These are phyloP conservation scores for Rhogogaster chlorosoma DNA, from an alignment of 2,888 invertebrate genomes.

Conservation along the genomic window DNA sequence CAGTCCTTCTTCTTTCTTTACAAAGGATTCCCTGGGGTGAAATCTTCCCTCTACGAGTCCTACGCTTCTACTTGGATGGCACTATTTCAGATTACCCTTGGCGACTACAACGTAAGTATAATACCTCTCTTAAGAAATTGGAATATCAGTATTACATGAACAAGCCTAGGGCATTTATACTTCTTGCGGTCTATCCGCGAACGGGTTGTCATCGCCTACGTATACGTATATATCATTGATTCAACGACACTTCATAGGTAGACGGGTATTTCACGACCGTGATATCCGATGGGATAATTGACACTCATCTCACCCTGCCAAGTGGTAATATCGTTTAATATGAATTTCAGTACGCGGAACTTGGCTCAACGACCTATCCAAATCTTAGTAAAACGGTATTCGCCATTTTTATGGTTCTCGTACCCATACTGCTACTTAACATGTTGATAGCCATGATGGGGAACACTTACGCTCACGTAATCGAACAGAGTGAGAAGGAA, in stretches of 20 bases:
- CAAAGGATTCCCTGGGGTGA: constrained; percentile 91
- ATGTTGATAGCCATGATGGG: constrained; percentile 99
- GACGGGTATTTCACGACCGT: neutral
- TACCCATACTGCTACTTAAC: constrained; percentile 97
- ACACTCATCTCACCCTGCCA: constrained; percentile 4
- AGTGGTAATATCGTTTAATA: constrained; percentile 31
- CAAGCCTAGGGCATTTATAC: neutral
- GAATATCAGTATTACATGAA: constrained; percentile 30
- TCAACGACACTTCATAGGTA: neutral
- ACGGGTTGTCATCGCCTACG: neutral
- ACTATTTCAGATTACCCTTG: constrained; percentile 97
- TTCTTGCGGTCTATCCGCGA: neutral
- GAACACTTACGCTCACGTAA: constrained; percentile 98
- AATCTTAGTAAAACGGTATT: constrained; percentile 97
- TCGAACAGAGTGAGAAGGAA: constrained; percentile 99
- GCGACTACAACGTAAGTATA: constrained; percentile 95
- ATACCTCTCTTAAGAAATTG: constrained; percentile 27
- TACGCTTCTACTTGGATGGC: constrained; percentile 98
- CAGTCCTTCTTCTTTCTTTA: constrained; percentile 97
- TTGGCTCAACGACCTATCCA: constrained; percentile 94
- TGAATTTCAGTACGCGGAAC: constrained; percentile 91
- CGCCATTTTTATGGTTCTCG: constrained; percentile 98
- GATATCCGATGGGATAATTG: constrained; percentile 24
- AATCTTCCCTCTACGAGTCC: constrained; percentile 89
- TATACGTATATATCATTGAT: neutral